Base-by-base conservation (phyloP, 2,797 vertebrate genomes). In the Smutsia temminckii region DNA sequence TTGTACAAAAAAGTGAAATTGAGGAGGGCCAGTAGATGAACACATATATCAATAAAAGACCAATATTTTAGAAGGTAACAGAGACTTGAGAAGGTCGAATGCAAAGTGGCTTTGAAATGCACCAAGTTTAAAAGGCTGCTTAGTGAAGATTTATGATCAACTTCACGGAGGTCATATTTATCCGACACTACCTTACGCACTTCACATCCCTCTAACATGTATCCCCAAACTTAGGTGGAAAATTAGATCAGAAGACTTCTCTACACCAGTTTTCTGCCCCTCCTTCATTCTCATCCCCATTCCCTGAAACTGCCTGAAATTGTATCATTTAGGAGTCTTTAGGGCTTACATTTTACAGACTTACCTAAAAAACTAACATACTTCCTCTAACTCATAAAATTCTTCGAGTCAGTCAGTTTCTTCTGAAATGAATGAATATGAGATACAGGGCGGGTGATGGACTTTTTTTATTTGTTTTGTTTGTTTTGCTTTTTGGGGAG, bases 391-490 rank as follows among this genome's bases (percentile, higher is more conserved):
- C 21, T 49, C 64, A 59, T 6, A 23, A 61, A 64, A 53, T 92
- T 59, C 37, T 59, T 74, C 17, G 34, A 3, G 2, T 46, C 42
- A 3, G 2, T 46, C 42, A 16, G 2, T 53, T 78, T 61, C 27
- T 83, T 78, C 13, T 8, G 9, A 92, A 93, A 88, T 85, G 13
- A 87, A 91, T 55, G 23, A 55, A 92, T 88, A 57, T 14, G 10
- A 80, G 37, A 79, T 10, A 69, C 7, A 78, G 55, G 20, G 37
- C 2, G 32, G 5, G 8, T 79, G 27, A 16, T 20, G 11, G n/a
- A 21, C 17, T 3, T 57, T 25, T 66, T 25, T 40, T 32, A 4
- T 71, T 42, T 34, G 9, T 20, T 68, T 34, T 68, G 9, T 34
- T 20, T 34, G 16, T 66, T 20, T 18, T 34, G 18, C 21, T 37